phyloP scores from a whole-genome alignment of 23 tunicate genomes.

The Phallusia fumigata region DNA sequence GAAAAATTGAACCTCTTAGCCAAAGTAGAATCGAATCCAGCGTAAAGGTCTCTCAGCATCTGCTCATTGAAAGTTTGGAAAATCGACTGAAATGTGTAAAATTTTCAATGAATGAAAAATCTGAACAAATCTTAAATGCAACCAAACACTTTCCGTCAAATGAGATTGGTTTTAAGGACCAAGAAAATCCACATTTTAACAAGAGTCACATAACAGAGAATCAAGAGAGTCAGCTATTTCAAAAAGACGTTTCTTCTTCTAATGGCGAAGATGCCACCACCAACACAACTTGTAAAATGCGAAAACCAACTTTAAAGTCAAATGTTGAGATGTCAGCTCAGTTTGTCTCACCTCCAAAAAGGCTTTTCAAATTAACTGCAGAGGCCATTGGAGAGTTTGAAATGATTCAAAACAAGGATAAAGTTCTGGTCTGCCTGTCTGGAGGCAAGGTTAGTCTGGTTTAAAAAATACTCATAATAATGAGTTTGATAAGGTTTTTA shows the following conservation, averaged over 20 bases:
- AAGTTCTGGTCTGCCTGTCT: conserved; percentile 94
- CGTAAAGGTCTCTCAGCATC: conserved; percentile 6
- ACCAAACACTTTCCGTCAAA: background rate
- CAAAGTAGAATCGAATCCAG: conserved; percentile 25
- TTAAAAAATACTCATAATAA: too few species aligned
- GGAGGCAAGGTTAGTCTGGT: conserved; percentile 92
- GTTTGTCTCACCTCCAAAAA: conserved; percentile 68
- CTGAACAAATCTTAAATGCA: background rate
- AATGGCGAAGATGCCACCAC: background rate
- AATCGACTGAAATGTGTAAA: background rate
- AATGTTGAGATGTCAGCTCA: background rate
- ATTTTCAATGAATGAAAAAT: too few species aligned
- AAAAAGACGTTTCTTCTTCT: background rate
- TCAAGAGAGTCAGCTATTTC: background rate
- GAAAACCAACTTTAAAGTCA: background rate
- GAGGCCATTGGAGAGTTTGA: conserved; percentile 89
- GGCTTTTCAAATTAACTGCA: conserved; percentile 55
- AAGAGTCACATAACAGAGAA: background rate
- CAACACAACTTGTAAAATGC: background rate
- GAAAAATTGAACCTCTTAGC: conserved; percentile 25
- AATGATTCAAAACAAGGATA: conserved; percentile 85
- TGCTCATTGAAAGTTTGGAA: background rate
- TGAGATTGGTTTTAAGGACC: background rate
- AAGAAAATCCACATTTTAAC: background rate
- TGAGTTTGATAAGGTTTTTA: too few species aligned